Percentiles rank a stretch among this genome's conserved stretches.
Evolutionary conservation across 2,797 vertebrate species (phyloP).

Genomic region (Phoeniculus purpureus): DNA sequence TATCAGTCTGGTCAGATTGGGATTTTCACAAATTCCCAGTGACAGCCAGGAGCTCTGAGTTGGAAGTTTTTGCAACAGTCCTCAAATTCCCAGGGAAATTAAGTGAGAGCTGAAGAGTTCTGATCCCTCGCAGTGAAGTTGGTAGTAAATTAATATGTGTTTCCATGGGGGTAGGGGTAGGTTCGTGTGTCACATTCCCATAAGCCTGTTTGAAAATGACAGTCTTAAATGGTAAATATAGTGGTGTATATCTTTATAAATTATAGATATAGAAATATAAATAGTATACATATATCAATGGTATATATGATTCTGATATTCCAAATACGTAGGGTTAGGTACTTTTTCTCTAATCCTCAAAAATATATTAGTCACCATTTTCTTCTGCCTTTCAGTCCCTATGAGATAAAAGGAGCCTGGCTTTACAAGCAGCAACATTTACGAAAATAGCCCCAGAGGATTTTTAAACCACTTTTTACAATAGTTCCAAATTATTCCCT

Average conservation of each 20-base stretch:
- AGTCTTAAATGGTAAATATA: conserved; percentile 18
- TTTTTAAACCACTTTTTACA: background rate
- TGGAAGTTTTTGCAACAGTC: conserved; percentile 47
- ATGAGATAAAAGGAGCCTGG: background rate
- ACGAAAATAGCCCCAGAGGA: conserved; percentile 4
- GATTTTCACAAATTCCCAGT: background rate
- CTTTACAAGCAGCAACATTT: conserved; percentile 14
- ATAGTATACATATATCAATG: no score
- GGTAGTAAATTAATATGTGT: conserved; percentile 39
- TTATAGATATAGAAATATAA: no score
- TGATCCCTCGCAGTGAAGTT: conserved; percentile 40
- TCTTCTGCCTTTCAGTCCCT: background rate
- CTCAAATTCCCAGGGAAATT: conserved; percentile 30
- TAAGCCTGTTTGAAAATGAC: conserved; percentile 32
- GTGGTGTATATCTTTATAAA: no score
- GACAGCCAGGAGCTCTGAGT: conserved; percentile 46
- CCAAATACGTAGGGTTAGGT: background rate
- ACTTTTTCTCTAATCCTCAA: conserved; percentile 23
- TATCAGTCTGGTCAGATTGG: conserved; percentile 38
- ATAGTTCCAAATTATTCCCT: background rate
- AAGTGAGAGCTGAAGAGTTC: conserved; percentile 37
- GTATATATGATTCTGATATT: background rate
- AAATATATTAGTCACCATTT: conserved; percentile 48
- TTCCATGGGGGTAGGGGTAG: background rate
- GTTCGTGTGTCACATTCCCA: background rate